Conservation (phyloP, 1,140 invertebrate species). For the Bombus pyrosoma region DNA sequence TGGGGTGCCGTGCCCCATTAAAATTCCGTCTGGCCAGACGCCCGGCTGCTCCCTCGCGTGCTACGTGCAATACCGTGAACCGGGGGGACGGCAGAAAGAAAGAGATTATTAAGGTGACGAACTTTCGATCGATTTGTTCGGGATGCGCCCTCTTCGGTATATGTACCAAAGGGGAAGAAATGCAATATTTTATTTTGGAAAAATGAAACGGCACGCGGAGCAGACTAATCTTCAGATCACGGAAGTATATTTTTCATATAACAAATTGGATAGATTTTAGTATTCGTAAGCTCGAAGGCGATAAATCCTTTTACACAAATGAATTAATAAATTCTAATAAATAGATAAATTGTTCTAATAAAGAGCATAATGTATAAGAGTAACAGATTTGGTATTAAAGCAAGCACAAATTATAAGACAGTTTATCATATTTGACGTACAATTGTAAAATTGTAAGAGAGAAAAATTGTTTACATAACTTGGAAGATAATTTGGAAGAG, state of each 20-base stretch:
- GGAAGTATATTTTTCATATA: neutral
- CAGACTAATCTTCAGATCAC: too few relatives aligned
- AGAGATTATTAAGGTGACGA: constrained; percentile 68
- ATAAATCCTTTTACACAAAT: too few relatives aligned
- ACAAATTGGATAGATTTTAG: too few relatives aligned
- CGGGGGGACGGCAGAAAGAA: constrained; percentile 51
- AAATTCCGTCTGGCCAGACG: constrained; percentile 74
- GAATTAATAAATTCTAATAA: too few relatives aligned
- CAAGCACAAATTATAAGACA: too few relatives aligned
- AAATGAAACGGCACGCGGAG: neutral
- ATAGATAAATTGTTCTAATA: too few relatives aligned
- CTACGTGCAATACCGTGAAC: constrained; percentile 29
- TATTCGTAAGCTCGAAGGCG: too few relatives aligned
- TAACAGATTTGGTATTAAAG: too few relatives aligned
- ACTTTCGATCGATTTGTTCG: constrained; percentile 64
- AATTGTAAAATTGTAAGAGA: too few relatives aligned
- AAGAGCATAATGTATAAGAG: too few relatives aligned
- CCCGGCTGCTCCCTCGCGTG: constrained; percentile 65
- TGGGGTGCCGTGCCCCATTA: constrained; percentile 69
- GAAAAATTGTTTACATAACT: neutral
- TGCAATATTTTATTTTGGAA: constrained; percentile 28
- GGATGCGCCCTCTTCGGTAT: constrained; percentile 15
- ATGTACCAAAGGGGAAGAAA: neutral
- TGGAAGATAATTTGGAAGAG: neutral
- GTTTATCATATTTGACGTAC: too few relatives aligned